A percentile compares a stretch with the other conserved stretches of the same genome.
Conservation (phyloP, 2,113 vertebrate species). For the Silurus glanis region DNA sequence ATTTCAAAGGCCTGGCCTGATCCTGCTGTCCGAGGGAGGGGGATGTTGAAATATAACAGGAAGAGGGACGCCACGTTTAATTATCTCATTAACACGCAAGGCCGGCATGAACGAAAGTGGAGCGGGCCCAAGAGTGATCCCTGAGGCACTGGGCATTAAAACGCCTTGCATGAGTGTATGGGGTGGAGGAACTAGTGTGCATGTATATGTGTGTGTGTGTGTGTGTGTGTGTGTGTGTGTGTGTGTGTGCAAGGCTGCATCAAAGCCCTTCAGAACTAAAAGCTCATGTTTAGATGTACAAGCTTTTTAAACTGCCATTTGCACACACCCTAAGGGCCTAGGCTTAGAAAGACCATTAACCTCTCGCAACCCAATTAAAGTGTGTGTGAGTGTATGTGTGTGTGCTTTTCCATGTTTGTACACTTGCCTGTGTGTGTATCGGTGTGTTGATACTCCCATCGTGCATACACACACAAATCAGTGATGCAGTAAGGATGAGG, state of each 20-base stretch:
- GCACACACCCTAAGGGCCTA: slow-evolving; percentile 55
- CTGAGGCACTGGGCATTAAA: slow-evolving; percentile 52
- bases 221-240: background rate
- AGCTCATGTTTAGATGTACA: slow-evolving; percentile 56
- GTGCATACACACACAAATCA: slow-evolving; percentile 39
- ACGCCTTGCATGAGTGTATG: slow-evolving; percentile 29
- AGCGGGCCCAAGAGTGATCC: slow-evolving; percentile 45
- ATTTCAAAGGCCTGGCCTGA: slow-evolving; percentile 66
- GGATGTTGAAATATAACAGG: slow-evolving; percentile 70
- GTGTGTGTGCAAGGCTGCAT: slow-evolving; percentile 33
- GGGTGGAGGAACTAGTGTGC: slow-evolving; percentile 40
- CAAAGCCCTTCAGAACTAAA: slow-evolving; percentile 53
- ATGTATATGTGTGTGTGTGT: slow-evolving; percentile 18
- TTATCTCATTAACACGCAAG: slow-evolving; percentile 78
- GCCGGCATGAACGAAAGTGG: slow-evolving; percentile 41
- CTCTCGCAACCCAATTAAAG: slow-evolving; percentile 58
- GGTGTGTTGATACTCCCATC: slow-evolving; percentile 44
- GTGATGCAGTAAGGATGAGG: slow-evolving; percentile 51
- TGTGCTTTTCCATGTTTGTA: slow-evolving; percentile 33
- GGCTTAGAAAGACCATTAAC: slow-evolving; percentile 58
- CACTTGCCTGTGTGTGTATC: slow-evolving; percentile 32
- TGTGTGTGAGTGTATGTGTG: slow-evolving; percentile 28
- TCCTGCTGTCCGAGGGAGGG: slow-evolving; percentile 57
- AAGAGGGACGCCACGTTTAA: slow-evolving; percentile 74
- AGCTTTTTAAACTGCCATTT: slow-evolving; percentile 57